A percentile compares a stretch with the other conserved stretches of the same genome.
These are phyloP conservation scores for Seriola quinqueradiata DNA, from an alignment of 2,113 vertebrate genomes.

Conservation along the genomic window DNA sequence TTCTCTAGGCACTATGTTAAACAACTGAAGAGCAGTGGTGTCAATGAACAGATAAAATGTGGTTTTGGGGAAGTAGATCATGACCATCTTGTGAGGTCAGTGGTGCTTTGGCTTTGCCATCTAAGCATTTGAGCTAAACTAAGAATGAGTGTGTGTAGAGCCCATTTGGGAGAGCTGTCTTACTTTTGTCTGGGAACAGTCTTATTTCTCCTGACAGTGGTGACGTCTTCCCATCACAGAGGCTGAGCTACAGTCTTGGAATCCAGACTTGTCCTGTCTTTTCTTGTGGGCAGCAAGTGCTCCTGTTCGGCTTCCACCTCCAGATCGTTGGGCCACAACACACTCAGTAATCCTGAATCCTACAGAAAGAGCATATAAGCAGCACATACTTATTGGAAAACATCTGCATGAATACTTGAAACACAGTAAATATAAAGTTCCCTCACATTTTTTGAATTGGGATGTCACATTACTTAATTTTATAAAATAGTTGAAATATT, in stretches of 20 bases:
- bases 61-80: neutral
- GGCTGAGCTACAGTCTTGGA: slow-evolving; percentile 16
- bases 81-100: neutral
- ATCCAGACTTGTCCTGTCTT: slow-evolving; percentile 10
- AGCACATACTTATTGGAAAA: neutral
- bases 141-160: neutral
- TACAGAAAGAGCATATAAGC: neutral
- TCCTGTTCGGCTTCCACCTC: neutral
- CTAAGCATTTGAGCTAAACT: neutral
- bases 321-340: neutral
- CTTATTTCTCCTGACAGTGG: slow-evolving; percentile 15
- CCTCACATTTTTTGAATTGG: neutral
- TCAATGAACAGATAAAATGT: neutral
- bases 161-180: neutral
- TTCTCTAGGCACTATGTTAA: neutral
- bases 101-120: neutral
- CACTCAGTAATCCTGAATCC: neutral
- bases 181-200: slow-evolving; percentile 20
- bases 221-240: slow-evolving; percentile 30
- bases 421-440: neutral
- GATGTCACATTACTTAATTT: neutral
- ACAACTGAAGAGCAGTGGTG: neutral
- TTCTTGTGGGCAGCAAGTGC: slow-evolving; percentile 33
- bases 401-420: neutral
- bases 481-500: neutral